These are phyloP conservation scores for Phylloscopus trochiloides DNA, from an alignment of 2,113 vertebrate genomes.

Conservation along the genomic window DNA sequence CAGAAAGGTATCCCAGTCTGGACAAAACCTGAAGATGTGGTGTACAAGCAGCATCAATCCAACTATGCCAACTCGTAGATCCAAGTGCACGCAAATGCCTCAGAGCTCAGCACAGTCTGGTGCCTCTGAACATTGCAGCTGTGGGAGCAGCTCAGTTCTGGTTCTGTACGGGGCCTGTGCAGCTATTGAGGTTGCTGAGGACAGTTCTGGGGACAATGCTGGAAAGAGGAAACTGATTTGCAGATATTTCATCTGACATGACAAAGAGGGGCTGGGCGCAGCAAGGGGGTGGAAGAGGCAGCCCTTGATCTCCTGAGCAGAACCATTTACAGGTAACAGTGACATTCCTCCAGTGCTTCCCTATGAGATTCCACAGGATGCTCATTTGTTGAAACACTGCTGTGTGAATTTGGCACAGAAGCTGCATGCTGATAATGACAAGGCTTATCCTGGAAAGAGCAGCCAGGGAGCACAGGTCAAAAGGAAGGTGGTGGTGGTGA, in stretches of 20 bases:
- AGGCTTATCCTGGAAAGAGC: neutral
- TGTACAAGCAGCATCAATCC: neutral
- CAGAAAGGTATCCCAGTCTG: neutral
- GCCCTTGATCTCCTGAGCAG: neutral
- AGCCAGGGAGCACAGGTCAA: neutral
- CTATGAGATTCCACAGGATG: neutral
- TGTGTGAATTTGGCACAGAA: neutral
- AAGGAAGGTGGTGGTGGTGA: neutral
- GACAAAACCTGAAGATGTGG: neutral
- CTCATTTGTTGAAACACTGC: neutral
- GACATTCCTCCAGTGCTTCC: neutral
- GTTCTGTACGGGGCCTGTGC: neutral
- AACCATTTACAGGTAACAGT: neutral
- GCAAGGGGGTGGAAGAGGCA: neutral
- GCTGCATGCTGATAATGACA: neutral
- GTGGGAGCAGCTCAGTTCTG: neutral
- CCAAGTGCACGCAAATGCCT: neutral
- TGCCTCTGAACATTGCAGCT: neutral
- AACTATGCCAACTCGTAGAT: neutral
- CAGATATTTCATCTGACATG: neutral
- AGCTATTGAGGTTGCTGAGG: neutral
- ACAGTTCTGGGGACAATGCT: neutral
- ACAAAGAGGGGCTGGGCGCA: accelerated
- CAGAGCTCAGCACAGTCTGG: neutral
- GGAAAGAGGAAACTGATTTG: neutral